phyloP scores from a whole-genome alignment of 2,888 invertebrate genomes.

The Stomorhina lunata region DNA sequence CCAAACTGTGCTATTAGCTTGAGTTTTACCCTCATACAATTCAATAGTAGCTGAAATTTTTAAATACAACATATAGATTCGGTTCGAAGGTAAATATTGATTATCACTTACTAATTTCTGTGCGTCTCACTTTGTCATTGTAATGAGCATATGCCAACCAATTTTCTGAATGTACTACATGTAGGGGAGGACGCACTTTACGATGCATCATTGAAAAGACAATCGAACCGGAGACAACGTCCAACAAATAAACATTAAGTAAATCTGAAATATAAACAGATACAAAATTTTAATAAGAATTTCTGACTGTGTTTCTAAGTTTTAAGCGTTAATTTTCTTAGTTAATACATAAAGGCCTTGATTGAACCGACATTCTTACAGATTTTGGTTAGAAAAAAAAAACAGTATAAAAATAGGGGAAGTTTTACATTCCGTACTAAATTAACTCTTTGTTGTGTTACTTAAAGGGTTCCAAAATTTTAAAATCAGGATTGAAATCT shows the following conservation, averaged over 20 bases:
- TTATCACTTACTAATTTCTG: constrained; percentile 86
- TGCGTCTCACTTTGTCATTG: constrained; percentile 95
- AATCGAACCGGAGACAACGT: constrained; percentile 92
- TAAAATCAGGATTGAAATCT: too few species aligned
- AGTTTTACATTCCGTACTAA: too few species aligned
- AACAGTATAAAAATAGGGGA: too few species aligned
- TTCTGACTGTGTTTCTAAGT: neutral
- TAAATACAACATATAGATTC: neutral
- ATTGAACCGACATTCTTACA: too few species aligned
- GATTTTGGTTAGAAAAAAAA: too few species aligned
- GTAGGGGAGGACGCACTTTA: constrained; percentile 90
- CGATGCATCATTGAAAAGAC: constrained; percentile 92
- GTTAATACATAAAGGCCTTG: neutral
- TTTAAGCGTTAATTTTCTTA: neutral
- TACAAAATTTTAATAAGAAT: constrained; percentile 16
- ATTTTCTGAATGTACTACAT: constrained; percentile 97
- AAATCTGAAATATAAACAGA: constrained; percentile 82
- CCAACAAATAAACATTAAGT: constrained; percentile 92
- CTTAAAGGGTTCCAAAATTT: too few species aligned
- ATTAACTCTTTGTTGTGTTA: too few species aligned
- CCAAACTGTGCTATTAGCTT: constrained; percentile 91
- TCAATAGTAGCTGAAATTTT: constrained; percentile 88
- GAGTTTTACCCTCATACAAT: constrained; percentile 94
- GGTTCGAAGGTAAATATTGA: neutral
- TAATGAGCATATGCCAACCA: constrained; percentile 96